These are phyloP conservation scores for Dascyllus trimaculatus DNA, from an alignment of 2,113 vertebrate genomes.

Conservation along the genomic window DNA sequence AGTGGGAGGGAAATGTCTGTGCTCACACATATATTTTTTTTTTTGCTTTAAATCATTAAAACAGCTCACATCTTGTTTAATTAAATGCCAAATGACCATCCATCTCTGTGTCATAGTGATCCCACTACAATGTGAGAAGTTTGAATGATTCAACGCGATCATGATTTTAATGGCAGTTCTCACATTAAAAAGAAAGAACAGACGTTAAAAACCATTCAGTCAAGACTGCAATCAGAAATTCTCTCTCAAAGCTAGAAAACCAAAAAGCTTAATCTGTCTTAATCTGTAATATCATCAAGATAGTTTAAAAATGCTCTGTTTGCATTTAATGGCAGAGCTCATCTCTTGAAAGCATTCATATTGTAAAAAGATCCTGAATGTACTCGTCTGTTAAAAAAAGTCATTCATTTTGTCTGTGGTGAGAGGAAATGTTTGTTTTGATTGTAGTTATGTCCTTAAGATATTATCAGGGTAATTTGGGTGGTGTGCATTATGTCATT, in stretches of 20 bases:
- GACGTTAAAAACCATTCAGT: background rate
- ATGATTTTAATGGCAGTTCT: background rate
- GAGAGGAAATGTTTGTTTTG: slow-evolving; percentile 59
- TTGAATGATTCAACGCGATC: background rate
- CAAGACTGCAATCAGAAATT: background rate
- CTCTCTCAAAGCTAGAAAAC: background rate
- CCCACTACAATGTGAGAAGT: background rate
- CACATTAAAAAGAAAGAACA: background rate
- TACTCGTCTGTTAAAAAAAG: background rate
- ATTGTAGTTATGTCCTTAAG: slow-evolving; percentile 62
- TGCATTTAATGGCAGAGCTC: background rate
- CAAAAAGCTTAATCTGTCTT: background rate
- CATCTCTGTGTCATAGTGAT: background rate
- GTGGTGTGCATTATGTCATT: slow-evolving; percentile 64
- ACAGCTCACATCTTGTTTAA: background rate
- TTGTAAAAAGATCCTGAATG: background rate
- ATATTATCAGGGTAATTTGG: slow-evolving; percentile 62
- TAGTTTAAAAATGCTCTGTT: background rate
- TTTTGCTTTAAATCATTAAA: fast-evolving
- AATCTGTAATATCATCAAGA: background rate
- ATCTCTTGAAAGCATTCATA: background rate
- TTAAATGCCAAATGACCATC: background rate
- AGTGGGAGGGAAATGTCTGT: background rate
- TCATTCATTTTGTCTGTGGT: background rate
- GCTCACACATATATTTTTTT: background rate